These are phyloP conservation scores for Manis crassicaudata DNA, from an alignment of 2,797 vertebrate species.

Conservation along the genomic window DNA sequence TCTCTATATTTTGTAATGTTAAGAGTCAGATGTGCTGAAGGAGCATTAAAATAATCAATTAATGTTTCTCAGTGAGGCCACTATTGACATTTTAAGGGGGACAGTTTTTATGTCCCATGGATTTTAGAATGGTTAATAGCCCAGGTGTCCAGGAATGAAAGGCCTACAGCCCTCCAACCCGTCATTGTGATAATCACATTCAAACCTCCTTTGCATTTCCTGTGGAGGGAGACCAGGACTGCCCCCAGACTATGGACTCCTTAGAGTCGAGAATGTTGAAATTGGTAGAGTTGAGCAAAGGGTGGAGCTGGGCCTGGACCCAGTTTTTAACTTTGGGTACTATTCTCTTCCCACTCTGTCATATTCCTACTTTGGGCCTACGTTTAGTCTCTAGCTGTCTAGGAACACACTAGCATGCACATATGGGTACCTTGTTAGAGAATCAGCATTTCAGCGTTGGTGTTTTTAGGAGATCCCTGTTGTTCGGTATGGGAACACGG, in stretches of 20 bases:
- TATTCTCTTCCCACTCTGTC: not conserved
- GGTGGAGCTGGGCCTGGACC: fast-evolving
- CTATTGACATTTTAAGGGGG: not conserved
- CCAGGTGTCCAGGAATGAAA: not conserved
- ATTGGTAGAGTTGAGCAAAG: not conserved
- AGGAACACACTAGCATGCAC: not conserved
- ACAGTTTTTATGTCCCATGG: not conserved
- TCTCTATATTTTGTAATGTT: not conserved
- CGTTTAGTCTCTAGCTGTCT: not conserved
- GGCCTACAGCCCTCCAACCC: not conserved
- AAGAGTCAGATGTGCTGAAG: not conserved
- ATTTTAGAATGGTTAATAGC: not conserved
- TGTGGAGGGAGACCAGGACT: not conserved
- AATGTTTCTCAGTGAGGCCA: not conserved
- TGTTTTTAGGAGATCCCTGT: not conserved
- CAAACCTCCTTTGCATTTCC: not conserved
- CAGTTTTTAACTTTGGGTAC: not conserved
- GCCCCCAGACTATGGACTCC: not conserved
- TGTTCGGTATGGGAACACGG: not conserved
- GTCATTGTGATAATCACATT: not conserved
- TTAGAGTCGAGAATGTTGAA: not conserved
- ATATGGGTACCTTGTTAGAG: not conserved
- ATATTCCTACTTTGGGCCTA: not conserved
- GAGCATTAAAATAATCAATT: constrained; percentile 8
- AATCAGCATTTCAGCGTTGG: not conserved